Conservation (phyloP, 2,888 invertebrate genomes). For the Notodonta dromedarius region DNA sequence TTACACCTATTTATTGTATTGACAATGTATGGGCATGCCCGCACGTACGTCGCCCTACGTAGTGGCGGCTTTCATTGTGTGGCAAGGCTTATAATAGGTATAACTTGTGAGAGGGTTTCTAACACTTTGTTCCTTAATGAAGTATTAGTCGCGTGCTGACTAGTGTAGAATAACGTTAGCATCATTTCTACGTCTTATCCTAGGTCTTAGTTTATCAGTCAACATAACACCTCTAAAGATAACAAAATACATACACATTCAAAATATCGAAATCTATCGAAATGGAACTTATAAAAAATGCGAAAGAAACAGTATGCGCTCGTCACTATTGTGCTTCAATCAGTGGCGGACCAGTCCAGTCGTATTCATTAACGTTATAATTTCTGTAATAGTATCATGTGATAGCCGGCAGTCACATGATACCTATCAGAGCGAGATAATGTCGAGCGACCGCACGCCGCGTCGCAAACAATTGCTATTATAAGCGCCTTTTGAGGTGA, state of each 20-base stretch:
- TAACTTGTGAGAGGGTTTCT: too few relatives aligned
- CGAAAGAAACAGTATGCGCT: not conserved
- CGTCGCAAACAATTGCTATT: not conserved
- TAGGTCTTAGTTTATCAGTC: not conserved
- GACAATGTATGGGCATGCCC: too few relatives aligned
- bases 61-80: too few relatives aligned
- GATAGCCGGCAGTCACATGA: constrained; percentile 17
- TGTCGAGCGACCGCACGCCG: not conserved
- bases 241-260: not conserved
- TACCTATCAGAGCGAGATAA: not conserved
- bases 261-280: not conserved
- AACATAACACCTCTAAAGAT: not conserved
- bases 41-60: too few relatives aligned
- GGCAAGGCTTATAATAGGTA: too few relatives aligned
- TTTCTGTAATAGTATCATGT: constrained; percentile 14
- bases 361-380: constrained; percentile 11
- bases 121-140: too few relatives aligned
- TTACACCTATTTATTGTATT: too few relatives aligned
- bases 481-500: not conserved
- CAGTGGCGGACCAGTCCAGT: not conserved
- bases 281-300: not conserved
- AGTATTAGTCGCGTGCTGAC: too few relatives aligned
- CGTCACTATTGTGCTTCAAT: constrained; percentile 1
- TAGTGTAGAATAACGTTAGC: too few relatives aligned
- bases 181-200: not conserved